These are phyloP conservation scores for Drosophila takahashii DNA, from an alignment of 1,140 invertebrate species.

Conservation along the genomic window DNA sequence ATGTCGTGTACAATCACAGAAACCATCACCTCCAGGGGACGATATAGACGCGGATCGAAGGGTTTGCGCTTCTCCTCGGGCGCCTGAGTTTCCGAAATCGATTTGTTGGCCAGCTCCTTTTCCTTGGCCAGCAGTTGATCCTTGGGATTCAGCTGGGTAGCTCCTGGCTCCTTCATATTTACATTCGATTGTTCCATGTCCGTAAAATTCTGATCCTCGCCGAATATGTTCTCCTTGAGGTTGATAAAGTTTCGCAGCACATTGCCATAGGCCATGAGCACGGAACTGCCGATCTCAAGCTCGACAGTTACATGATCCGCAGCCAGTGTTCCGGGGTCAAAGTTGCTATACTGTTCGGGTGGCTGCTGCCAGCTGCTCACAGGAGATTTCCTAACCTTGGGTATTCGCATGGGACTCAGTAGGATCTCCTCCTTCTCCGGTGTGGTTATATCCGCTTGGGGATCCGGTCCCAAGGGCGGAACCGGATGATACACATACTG, in stretches of 20 bases:
- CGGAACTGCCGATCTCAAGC: constrained; percentile 96
- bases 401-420: constrained; percentile 95
- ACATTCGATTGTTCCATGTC: constrained; percentile 92
- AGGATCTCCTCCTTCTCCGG: constrained; percentile 97
- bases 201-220: constrained; percentile 96
- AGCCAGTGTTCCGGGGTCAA: constrained; percentile 93
- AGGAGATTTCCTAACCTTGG: constrained; percentile 90
- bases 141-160: constrained; percentile 64
- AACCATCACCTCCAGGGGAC: constrained; percentile 95
- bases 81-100: constrained; percentile 86
- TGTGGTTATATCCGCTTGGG: constrained; percentile 95
- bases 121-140: constrained; percentile 78
- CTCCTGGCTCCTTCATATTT: constrained; percentile 62
- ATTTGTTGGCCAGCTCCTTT: constrained; percentile 85
- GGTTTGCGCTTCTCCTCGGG: constrained; percentile 86
- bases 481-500: constrained; percentile 96
- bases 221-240: constrained; percentile 98
- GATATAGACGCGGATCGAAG: constrained; percentile 94
- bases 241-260: constrained; percentile 94
- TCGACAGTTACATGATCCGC: constrained; percentile 96
- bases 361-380: constrained; percentile 88
- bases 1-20: constrained; percentile 98
- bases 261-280: constrained; percentile 95
- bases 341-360: constrained; percentile 88
- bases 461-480: constrained; percentile 92